Conservation (phyloP, 2,797 vertebrate species). For the Microchirus variegatus region DNA sequence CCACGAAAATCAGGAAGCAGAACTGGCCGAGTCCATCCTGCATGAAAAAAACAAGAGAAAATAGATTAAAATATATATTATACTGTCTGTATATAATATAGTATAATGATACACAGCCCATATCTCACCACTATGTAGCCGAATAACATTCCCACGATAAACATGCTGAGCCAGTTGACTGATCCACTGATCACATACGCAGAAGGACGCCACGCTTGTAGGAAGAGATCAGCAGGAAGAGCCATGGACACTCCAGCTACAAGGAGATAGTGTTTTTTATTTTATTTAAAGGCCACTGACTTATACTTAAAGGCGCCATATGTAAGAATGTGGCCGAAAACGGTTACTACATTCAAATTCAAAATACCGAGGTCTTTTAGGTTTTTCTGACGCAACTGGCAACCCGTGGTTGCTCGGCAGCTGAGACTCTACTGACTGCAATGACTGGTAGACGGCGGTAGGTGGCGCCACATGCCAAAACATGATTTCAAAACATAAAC, state of each 20-base stretch:
- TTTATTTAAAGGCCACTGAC: not conserved
- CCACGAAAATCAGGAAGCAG: constrained; percentile 79
- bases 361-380: too few relatives aligned
- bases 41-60: constrained; percentile 23
- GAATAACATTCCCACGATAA: constrained; percentile 81
- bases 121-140: constrained; percentile 83
- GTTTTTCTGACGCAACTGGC: too few relatives aligned
- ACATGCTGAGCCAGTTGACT: constrained; percentile 78
- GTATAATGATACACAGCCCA: not conserved
- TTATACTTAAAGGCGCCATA: too few relatives aligned
- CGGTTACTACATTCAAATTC: too few relatives aligned
- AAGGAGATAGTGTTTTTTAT: not conserved
- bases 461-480: too few relatives aligned
- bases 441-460: too few relatives aligned
- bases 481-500: too few relatives aligned
- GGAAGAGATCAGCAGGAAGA: constrained; percentile 84
- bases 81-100: not conserved
- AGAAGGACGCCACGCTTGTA: constrained; percentile 83
- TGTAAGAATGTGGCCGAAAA: too few relatives aligned
- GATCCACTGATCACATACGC: constrained; percentile 81
- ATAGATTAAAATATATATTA: not conserved
- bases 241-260: constrained; percentile 79
- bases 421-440: too few relatives aligned
- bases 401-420: too few relatives aligned
- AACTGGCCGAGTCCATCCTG: constrained; percentile 83